Conservation (phyloP, 2,113 vertebrate species). For the Chionodraco myersi region DNA sequence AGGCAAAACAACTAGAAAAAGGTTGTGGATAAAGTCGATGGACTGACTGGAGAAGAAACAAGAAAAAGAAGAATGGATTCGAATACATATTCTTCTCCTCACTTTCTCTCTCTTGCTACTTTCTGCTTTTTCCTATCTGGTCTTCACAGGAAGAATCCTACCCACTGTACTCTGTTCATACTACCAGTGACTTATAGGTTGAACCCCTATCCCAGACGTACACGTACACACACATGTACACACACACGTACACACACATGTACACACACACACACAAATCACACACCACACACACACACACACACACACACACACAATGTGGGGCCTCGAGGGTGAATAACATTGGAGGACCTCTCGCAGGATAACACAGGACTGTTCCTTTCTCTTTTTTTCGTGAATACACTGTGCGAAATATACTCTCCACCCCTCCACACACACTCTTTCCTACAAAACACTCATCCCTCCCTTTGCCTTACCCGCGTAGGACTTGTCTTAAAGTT, state of each 20-base stretch:
- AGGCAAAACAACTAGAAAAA: constrained; percentile 2
- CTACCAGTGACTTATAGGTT: constrained; percentile 38
- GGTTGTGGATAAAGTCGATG: neutral
- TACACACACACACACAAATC: neutral
- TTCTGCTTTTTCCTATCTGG: neutral
- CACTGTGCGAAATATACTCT: constrained; percentile 64
- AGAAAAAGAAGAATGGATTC: constrained; percentile 1
- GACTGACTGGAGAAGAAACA: neutral
- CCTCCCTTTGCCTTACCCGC: constrained; percentile 62
- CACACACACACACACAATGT: neutral
- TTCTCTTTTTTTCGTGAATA: constrained; percentile 30
- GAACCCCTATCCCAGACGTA: constrained; percentile 4
- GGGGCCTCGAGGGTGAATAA: constrained; percentile 50
- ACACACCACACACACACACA: no score
- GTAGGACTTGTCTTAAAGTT: constrained; percentile 60
- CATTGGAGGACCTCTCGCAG: constrained; percentile 25
- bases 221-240: neutral
- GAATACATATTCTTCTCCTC: constrained; percentile 1
- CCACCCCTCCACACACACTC: constrained; percentile 3
- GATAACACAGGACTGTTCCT: constrained; percentile 31
- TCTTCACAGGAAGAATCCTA: neutral
- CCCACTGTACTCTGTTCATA: neutral
- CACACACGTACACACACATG: no score
- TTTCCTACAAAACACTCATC: neutral
- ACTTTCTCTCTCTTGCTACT: neutral